These are phyloP conservation scores for Clamator glandarius DNA, from an alignment of 2,797 vertebrate genomes.

Conservation along the genomic window DNA sequence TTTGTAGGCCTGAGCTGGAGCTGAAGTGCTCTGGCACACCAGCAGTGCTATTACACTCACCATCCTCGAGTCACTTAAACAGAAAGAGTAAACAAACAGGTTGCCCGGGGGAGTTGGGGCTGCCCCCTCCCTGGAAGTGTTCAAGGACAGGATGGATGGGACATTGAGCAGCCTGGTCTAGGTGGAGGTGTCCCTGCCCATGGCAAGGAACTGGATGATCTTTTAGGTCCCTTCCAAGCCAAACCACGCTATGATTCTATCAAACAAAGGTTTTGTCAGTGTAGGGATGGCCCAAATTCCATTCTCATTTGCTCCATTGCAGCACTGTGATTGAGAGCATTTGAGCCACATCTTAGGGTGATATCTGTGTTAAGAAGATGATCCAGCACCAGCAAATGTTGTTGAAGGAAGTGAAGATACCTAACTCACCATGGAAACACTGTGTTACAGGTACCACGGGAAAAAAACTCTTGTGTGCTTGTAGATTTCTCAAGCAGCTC, in stretches of 20 bases:
- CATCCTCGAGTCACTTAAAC: background rate
- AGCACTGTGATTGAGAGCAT: background rate
- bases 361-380: background rate
- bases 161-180: too few relatives aligned
- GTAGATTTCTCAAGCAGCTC: background rate
- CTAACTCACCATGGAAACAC: background rate
- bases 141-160: too few relatives aligned
- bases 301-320: background rate
- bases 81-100: conserved; percentile 21
- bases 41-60: background rate
- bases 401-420: background rate
- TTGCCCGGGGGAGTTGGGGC: too few relatives aligned
- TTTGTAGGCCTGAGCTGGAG: background rate
- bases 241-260: too few relatives aligned
- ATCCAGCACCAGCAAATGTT: background rate
- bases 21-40: background rate
- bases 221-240: too few relatives aligned
- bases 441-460: background rate
- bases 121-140: too few relatives aligned
- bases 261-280: background rate
- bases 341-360: background rate
- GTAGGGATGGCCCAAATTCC: background rate
- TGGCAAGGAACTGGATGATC: too few relatives aligned
- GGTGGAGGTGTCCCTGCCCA: too few relatives aligned
- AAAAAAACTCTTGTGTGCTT: background rate